Base-by-base conservation (phyloP, 1,140 invertebrate genomes). In the Tetranychus cinnabarinus region DNA sequence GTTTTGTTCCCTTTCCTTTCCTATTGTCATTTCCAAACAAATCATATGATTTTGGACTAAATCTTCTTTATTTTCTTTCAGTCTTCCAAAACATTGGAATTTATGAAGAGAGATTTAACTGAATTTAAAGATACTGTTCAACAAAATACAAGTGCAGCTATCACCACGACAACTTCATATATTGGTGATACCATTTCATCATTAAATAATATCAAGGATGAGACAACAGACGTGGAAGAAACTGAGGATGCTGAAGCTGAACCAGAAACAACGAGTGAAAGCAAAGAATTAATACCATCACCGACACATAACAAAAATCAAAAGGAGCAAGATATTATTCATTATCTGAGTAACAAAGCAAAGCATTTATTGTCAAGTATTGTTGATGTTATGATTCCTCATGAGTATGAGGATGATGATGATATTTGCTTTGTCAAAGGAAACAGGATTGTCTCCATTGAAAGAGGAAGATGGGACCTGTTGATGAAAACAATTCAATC, bases 61-160 rank as follows among this genome's bases (percentile, higher is more conserved):
- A 47, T 12, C 46, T n/a, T n/a, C 10, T 56, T 33, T 12, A 56
- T 56, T 56, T 56, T 12, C 8, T 56, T 56, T 23, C 70, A 83
- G 81, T 82, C 81, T 62, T 75, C 75, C 6, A 78, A 81, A 69
- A 82, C 84, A 1, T 75, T 82, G 55, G 81, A 83, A 60, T 82
- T 83, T 75, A 81, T 85, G 62, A 82, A 82, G 67, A 80, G 80
- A 68, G 83, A 85, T 71, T 69, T 85, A 47, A 79, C 79, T 67
- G 83, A 85, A 71, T 80, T 84, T 66, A 79, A 81, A 37, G 76
- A 75, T 60, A 80, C 79, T 31, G 80, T 84, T 35, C 80, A 80
- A 71, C 13, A 6, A n/a, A 34, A 57, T 72, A 81, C 82, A 4
- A 78, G 72, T 56, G 77, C 77, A 70, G 78, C 80, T 33, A 77